Base-by-base conservation (phyloP, 2,888 invertebrate genomes). In the Cosmopolites sordidus region DNA sequence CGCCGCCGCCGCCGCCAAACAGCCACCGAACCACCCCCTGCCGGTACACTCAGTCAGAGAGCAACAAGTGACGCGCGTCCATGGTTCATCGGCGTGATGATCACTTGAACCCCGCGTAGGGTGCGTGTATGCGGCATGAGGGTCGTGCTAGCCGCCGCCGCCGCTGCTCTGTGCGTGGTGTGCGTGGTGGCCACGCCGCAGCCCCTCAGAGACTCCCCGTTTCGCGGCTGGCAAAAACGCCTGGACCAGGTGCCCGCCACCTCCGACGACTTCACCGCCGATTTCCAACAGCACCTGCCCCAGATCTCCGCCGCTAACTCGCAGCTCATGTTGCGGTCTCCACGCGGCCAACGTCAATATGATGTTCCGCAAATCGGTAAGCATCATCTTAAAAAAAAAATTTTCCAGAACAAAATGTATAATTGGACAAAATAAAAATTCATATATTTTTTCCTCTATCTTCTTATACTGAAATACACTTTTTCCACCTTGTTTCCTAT, bases 341-440 rank as follows among this genome's bases (percentile, higher is more conserved):
- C 87, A 56, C 81, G 89, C 64, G 85, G 86, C 61, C 84, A 83
- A 71, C 79, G 87, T 66, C 84, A 85, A 67, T 90, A 89, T 75
- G 90, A 90, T 76, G 89, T 90, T 61, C 90, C 90, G 64, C 89
- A 89, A 78, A 89, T 90, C 70, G 89, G 90, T 90, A 64, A 72
- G 74, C 1, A 11, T 18, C 27, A 9, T n/a, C n/a, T n/a, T n/a
- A n/a, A n/a, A n/a, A n/a, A n/a, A n/a, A n/a, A n/a, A 2, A n/a
- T n/a, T 16, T 2, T 12, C 17, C 42, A n/a, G n/a, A n/a, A n/a
- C n/a, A n/a, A n/a, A n/a, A n/a, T n/a, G n/a, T n/a, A n/a, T n/a
- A n/a, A n/a, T n/a, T n/a, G n/a, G n/a, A n/a, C n/a, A n/a, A n/a
- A n/a, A n/a, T n/a, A n/a, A n/a, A n/a, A n/a, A n/a, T n/a, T n/a